A percentile compares a stretch with the other conserved stretches of the same genome.
Conservation (phyloP, 2,113 vertebrate species). For the Agapornis roseicollis region DNA sequence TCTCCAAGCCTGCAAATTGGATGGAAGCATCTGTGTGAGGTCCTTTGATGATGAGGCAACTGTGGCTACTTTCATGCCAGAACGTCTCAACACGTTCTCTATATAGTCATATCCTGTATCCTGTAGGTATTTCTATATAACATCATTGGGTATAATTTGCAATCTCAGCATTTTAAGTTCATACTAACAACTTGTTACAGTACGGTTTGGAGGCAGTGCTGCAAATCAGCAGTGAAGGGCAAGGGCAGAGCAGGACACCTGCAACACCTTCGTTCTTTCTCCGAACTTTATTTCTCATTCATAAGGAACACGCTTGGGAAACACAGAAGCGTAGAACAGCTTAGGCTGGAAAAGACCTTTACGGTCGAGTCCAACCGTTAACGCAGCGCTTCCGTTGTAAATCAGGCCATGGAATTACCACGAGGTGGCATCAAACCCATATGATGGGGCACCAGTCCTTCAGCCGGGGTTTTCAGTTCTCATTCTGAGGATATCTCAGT, state of each 20-base stretch:
- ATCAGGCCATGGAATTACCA: not conserved
- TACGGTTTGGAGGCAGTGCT: not conserved
- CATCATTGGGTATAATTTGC: not conserved
- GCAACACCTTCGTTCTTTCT: not conserved
- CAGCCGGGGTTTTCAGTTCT: not conserved
- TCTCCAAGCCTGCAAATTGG: not conserved
- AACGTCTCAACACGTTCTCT: not conserved
- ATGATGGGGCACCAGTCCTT: not conserved
- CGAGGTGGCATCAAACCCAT: constrained; percentile 50
- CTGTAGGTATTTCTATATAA: not conserved
- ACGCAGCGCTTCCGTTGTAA: not conserved
- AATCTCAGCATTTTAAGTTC: not conserved
- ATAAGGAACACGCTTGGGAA: not conserved
- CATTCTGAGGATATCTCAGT: not conserved
- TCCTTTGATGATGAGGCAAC: not conserved
- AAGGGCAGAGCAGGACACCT: not conserved
- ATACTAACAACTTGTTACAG: not conserved
- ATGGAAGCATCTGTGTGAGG: not conserved
- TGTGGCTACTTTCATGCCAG: not conserved
- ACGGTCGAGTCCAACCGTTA: not conserved
- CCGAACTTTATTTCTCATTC: not conserved
- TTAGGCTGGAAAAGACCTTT: not conserved
- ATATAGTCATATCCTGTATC: not conserved
- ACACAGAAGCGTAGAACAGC: not conserved
- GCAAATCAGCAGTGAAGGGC: not conserved